These are phyloP conservation scores for Andrena haemorrhoa DNA, from an alignment of 2,888 invertebrate genomes.

Conservation along the genomic window DNA sequence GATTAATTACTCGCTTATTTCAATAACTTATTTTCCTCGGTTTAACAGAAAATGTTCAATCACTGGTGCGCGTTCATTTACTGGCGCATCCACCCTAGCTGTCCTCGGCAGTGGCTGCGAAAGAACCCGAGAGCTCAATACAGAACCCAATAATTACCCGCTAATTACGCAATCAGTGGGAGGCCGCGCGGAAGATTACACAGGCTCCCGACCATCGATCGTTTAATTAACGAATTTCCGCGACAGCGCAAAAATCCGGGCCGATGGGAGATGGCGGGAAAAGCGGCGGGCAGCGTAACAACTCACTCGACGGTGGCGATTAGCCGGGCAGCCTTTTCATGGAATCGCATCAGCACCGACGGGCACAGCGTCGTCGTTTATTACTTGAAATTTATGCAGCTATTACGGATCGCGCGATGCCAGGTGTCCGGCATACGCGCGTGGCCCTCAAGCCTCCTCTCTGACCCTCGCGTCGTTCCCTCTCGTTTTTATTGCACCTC, in stretches of 20 bases:
- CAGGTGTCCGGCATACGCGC: constrained; percentile 65
- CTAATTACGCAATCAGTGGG: constrained; percentile 21
- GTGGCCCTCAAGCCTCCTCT: constrained; percentile 42
- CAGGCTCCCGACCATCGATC: not conserved
- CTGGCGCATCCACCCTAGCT: not conserved
- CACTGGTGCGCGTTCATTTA: too few species aligned
- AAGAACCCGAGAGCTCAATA: constrained; percentile 2
- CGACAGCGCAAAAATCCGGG: not conserved
- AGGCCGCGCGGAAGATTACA: not conserved
- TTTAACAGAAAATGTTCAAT: too few species aligned
- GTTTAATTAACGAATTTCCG: constrained; percentile 20
- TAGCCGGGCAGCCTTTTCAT: constrained; percentile 46
- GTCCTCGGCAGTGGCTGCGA: not conserved
- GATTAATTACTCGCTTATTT: too few species aligned
- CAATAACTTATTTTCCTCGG: too few species aligned
- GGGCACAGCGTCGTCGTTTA: constrained; percentile 53
- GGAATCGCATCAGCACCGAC: constrained; percentile 43
- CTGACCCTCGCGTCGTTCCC: constrained; percentile 68
- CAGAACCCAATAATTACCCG: not conserved
- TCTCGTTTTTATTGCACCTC: constrained; percentile 47
- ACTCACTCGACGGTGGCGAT: constrained; percentile 26
- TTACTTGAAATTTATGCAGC: constrained; percentile 70
- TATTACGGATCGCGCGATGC: constrained; percentile 59
- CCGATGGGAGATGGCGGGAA: constrained; percentile 12
- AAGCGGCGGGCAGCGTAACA: constrained; percentile 20